A percentile compares a stretch with the other conserved stretches of the same genome.
Evolutionary conservation across 2,797 vertebrate species (phyloP).

Genomic region (Arctocebus calabarensis): DNA sequence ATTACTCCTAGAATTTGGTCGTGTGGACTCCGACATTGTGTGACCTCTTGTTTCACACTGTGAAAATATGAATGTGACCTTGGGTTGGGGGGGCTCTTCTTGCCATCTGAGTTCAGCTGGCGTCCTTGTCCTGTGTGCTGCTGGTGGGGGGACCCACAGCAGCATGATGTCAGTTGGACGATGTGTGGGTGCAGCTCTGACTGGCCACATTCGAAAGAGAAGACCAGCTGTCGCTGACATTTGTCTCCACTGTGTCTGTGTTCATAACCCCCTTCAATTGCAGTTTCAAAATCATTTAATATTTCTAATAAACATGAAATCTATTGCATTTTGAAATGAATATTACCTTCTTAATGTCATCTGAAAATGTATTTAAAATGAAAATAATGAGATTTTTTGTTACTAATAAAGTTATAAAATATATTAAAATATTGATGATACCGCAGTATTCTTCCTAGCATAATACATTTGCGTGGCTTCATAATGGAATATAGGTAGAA

Average conservation of each 20-base stretch:
- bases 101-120: background rate
- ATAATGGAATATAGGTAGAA: constrained; percentile 52
- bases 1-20: background rate
- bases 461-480: constrained; percentile 33
- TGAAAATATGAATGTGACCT: background rate
- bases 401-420: constrained; percentile 71
- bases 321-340: background rate
- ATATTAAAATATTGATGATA: constrained; percentile 61
- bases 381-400: constrained; percentile 73
- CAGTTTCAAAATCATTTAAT: background rate
- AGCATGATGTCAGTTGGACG: rapidly evolving
- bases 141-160: rapidly evolving
- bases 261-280: background rate
- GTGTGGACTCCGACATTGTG: rapidly evolving
- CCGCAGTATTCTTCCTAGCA: background rate
- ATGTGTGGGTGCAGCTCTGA: rapidly evolving
- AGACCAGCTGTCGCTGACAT: rapidly evolving
- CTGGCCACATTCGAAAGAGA: background rate
- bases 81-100: background rate
- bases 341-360: background rate
- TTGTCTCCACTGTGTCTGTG: too few relatives aligned
- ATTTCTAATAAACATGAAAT: constrained; percentile 21
- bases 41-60: background rate
- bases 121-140: background rate
- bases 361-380: constrained; percentile 32